Evolutionary conservation across 2,113 vertebrate genomes (phyloP).

Genomic region (Dasyurus viverrinus): DNA sequence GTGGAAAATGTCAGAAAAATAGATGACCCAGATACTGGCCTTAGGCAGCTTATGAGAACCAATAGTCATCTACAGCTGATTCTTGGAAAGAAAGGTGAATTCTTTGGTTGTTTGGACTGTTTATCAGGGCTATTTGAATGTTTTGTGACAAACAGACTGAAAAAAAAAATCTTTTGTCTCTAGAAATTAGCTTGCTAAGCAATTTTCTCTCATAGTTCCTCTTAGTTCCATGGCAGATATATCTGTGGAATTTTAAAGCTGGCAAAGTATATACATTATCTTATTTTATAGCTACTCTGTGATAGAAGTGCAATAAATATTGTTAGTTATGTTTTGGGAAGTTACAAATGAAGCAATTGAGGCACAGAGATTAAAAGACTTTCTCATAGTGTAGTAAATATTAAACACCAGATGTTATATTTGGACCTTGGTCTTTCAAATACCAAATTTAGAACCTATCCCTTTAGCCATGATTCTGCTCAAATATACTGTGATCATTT

Average conservation of each 20-base stretch:
- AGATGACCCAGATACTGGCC: background rate
- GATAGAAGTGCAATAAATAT: background rate
- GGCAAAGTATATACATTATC: background rate
- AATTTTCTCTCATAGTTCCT: background rate
- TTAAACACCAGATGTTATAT: background rate
- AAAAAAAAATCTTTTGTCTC: background rate
- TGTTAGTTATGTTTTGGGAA: background rate
- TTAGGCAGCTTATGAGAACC: background rate
- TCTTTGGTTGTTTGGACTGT: background rate
- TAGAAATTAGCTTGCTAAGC: background rate
- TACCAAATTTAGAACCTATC: background rate
- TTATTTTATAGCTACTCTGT: background rate
- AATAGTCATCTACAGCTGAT: background rate
- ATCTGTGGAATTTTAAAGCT: background rate
- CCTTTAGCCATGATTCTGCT: background rate
- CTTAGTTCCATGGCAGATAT: background rate
- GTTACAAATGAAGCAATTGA: background rate
- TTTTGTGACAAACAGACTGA: background rate
- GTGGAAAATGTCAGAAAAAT: background rate
- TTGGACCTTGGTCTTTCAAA: background rate
- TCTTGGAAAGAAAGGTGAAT: background rate
- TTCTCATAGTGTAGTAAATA: background rate
- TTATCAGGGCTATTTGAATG: background rate
- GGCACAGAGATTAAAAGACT: background rate
- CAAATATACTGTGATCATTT: background rate